A percentile compares a stretch with the other conserved stretches of the same genome.
Evolutionary conservation across 2,888 invertebrate genomes (phyloP).

Genomic region (Caradrina clavipalpis): DNA sequence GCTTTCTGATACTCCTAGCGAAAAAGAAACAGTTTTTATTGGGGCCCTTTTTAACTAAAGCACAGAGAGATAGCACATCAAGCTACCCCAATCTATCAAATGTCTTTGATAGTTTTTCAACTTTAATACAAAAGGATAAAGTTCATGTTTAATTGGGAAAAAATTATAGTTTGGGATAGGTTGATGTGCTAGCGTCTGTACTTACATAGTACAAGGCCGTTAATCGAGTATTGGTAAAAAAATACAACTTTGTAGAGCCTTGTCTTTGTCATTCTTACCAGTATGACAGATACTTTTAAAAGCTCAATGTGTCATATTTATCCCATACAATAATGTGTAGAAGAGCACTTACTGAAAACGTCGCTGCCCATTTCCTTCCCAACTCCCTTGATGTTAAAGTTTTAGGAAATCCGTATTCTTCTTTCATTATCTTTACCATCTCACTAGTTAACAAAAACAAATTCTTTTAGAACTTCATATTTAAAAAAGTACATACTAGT

Average conservation of each 20-base stretch:
- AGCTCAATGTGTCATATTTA: background rate
- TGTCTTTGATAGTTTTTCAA: background rate
- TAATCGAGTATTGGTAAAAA: background rate
- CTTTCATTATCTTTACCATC: constrained; percentile 79
- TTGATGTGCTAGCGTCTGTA: background rate
- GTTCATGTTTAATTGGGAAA: background rate
- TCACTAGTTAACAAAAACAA: constrained; percentile 71
- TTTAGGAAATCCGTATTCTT: constrained; percentile 84
- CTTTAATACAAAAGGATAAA: background rate
- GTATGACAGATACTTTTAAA: background rate
- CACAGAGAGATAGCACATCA: no score
- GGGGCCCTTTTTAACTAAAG: background rate
- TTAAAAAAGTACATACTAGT: background rate
- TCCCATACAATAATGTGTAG: background rate
- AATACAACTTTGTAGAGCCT: background rate
- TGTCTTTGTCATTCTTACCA: background rate
- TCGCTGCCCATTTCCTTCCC: constrained; percentile 84
- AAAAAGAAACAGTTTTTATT: constrained; percentile 11
- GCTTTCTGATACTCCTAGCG: constrained; percentile 86
- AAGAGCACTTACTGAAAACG: constrained; percentile 78
- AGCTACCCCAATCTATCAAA: no score
- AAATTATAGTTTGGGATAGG: no score
- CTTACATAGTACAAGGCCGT: no score
- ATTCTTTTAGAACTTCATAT: constrained; percentile 6
- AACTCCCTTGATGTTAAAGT: constrained; percentile 80